Conservation (phyloP, 1,140 invertebrate genomes). For the Augochlora pura region DNA sequence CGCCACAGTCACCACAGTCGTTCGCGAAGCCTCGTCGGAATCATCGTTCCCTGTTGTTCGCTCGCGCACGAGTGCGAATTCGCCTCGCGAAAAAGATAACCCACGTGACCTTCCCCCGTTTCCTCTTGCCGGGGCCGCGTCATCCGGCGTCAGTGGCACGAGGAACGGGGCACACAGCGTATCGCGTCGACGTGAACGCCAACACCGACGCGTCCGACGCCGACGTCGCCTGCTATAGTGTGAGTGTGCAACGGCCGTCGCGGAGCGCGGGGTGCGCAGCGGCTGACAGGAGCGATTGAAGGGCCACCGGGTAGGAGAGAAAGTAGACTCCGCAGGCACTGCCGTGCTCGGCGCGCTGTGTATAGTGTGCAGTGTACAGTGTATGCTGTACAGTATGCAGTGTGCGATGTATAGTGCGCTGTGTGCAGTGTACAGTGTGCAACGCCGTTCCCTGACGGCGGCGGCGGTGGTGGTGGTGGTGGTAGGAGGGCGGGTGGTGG, state of each 20-base stretch:
- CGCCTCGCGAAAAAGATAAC: constrained; percentile 64
- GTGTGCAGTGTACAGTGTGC: no score
- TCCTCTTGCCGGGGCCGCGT: neutral
- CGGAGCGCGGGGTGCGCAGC: neutral
- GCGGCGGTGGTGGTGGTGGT: constrained; percentile 7
- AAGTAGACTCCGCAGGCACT: neutral
- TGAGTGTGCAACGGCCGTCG: no score
- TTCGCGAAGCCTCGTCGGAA: no score
- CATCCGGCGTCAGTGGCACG: constrained; percentile 4
- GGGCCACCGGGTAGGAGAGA: neutral
- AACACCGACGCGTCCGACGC: neutral
- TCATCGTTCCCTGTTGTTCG: no score
- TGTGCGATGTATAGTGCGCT: no score
- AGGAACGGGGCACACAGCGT: constrained; percentile 1
- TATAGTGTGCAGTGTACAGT: no score
- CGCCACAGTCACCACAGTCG: no score
- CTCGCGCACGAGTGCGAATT: no score
- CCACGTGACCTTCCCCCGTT: constrained; percentile 67
- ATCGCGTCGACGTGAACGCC: constrained; percentile 37
- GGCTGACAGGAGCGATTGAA: constrained; percentile 27
- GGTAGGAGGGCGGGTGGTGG: neutral
- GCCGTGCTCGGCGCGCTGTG: no score
- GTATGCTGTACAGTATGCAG: no score
- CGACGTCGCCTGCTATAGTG: no score
- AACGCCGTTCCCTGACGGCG: no score